phyloP scores from a whole-genome alignment of 2,888 invertebrate species.

The Alcis repandata region DNA sequence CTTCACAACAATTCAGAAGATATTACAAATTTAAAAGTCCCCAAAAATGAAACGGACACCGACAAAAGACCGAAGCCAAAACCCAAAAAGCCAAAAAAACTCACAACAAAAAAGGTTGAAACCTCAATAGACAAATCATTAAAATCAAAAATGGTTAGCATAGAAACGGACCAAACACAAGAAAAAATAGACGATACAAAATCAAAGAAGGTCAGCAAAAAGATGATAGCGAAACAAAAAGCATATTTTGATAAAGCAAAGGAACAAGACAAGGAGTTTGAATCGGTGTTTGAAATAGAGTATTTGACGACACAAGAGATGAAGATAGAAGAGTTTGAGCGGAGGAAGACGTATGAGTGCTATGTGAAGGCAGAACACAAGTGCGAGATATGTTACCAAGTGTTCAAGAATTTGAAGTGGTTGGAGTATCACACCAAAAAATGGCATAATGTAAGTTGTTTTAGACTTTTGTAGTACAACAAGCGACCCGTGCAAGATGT shows the following conservation, averaged over 20 bases:
- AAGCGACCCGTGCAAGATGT: too few relatives aligned
- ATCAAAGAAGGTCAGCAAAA: neutral
- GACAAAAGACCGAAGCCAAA: too few relatives aligned
- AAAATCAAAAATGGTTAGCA: too few relatives aligned
- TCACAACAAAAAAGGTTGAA: too few relatives aligned
- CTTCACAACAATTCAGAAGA: neutral
- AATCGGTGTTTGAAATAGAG: slow-evolving; percentile 3
- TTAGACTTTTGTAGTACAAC: neutral
- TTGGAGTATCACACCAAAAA: slow-evolving; percentile 4
- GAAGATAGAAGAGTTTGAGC: slow-evolving; percentile 1
- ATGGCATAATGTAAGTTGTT: slow-evolving; percentile 1
- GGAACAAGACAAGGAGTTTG: neutral
- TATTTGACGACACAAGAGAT: neutral
- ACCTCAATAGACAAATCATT: too few relatives aligned
- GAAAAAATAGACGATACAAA: neutral
- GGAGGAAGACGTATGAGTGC: slow-evolving; percentile 5
- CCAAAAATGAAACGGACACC: neutral
- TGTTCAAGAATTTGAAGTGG: neutral
- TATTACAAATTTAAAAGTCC: neutral
- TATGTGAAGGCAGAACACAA: slow-evolving; percentile 1
- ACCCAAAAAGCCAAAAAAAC: too few relatives aligned
- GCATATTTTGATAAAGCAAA: neutral
- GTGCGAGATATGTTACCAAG: slow-evolving; percentile 2
- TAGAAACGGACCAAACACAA: neutral
- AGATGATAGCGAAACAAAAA: neutral